Base-by-base conservation (phyloP, 1,140 invertebrate genomes). In the Drosophila neocordata region DNA sequence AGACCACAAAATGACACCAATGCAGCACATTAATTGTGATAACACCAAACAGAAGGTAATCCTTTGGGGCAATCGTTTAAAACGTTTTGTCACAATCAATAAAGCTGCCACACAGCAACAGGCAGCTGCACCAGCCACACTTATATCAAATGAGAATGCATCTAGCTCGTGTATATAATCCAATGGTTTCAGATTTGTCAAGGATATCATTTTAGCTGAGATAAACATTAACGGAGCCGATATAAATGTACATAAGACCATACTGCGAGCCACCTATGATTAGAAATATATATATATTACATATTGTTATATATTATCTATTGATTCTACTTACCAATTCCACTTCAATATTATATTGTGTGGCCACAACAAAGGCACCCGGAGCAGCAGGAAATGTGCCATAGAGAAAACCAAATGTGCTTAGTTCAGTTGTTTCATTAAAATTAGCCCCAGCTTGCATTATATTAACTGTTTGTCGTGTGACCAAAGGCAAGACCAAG, bases 321-420 rank as follows among this genome's bases (percentile, higher is more conserved):
- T 66, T 41, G 44, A 41, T 22, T 22, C 8, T 27, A 92, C 93
- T 93, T 93, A 97, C 96, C 92, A 98, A 92, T 92, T 98, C 97
- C 73, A 96, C 94, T 90, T 96, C 97, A 9, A 98, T 83, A 72
- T 95, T 94, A 91, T 98, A 99, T 63, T 97, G 95, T 37, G 96
- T 95, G 2, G 98, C 97, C 92, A 98, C 98, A 6, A 99, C 96
- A 92, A 98, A 99, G 4, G 98, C 96, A 41, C 97, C 97, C 0
- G 98, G 98, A 13, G 98, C 98, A 35, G 97, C 95, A 1, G 98
- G 98, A 91, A 99, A 97, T 0, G 97, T 99, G 58, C 98, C 98
- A 92, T 99, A 99, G 0, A 99, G 93, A 93, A 99, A 99, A 0
- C 96, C 98, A 92, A 97, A 99, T 56, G 97, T 98, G 75, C 96